Evolutionary conservation across 2,113 vertebrate species (phyloP).

Genomic region (Apodemus sylvaticus): DNA sequence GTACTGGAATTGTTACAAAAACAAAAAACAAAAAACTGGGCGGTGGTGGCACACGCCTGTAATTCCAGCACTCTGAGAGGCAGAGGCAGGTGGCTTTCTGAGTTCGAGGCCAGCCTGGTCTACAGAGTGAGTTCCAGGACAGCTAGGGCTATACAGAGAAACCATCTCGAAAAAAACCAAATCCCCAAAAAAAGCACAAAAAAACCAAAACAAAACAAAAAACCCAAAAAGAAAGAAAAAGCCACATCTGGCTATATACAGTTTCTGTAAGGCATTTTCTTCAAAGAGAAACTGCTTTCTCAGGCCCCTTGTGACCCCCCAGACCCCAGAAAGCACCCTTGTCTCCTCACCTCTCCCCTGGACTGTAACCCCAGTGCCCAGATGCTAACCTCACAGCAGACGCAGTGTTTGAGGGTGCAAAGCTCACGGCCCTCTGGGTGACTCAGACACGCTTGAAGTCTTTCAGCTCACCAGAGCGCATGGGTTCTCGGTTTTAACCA

Average conservation of each 20-base stretch:
- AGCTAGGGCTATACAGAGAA: no score
- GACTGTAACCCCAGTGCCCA: fast-evolving
- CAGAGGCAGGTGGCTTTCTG: no score
- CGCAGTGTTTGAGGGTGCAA: not conserved
- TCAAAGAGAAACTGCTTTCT: not conserved
- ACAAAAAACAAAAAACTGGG: no score
- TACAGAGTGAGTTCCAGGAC: no score
- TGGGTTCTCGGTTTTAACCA: not conserved
- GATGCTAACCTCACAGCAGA: not conserved
- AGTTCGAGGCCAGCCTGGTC: no score
- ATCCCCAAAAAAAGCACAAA: no score
- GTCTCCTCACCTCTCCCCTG: not conserved
- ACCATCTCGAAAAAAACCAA: no score
- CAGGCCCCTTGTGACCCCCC: not conserved
- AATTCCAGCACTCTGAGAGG: no score
- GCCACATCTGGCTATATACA: not conserved
- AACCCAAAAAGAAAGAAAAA: no score
- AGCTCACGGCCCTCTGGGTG: not conserved
- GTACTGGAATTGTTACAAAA: not conserved
- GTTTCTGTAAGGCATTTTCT: constrained; percentile 38
- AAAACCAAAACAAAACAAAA: no score
- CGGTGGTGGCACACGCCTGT: no score
- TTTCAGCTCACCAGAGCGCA: not conserved
- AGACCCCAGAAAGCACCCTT: no score
- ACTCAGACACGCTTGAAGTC: not conserved